Percentiles rank a stretch among this genome's conserved stretches.
Conservation (phyloP, 2,888 invertebrate species). For the Leptopilina syphax region DNA sequence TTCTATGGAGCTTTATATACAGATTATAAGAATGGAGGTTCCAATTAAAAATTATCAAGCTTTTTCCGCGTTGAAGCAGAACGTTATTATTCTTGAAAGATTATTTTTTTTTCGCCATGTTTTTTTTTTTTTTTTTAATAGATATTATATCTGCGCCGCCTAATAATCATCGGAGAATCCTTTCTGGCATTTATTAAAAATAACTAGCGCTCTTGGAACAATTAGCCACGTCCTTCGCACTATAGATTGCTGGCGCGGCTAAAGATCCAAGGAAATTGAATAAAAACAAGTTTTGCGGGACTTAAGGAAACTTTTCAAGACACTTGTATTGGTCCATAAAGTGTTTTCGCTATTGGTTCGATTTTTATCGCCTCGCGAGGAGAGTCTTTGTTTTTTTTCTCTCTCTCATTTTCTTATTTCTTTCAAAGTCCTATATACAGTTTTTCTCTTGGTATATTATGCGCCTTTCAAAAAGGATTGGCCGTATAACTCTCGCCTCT, state of each 20-base stretch:
- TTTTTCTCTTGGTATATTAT: not conserved
- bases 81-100: not conserved
- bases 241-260: slow-evolving; percentile 29
- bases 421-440: not conserved
- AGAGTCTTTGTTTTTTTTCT: too few relatives aligned
- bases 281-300: slow-evolving; percentile 21
- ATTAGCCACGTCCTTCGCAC: slow-evolving; percentile 12
- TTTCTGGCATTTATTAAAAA: slow-evolving; percentile 17
- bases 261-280: slow-evolving; percentile 36
- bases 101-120: too few relatives aligned
- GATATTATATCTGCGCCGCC: not conserved
- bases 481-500: slow-evolving; percentile 54
- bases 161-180: slow-evolving; percentile 12
- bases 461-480: slow-evolving; percentile 49
- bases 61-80: not conserved
- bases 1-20: not conserved
- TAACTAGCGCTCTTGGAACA: slow-evolving; percentile 24
- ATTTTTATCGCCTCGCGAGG: slow-evolving; percentile 20
- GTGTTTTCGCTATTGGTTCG: slow-evolving; percentile 23
- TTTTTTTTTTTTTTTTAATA: not conserved
- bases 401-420: not conserved
- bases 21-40: not conserved
- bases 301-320: slow-evolving; percentile 11
- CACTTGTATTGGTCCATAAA: slow-evolving; percentile 35
- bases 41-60: slow-evolving; percentile 10